Evolutionary conservation across 2,888 invertebrate species (phyloP), one percentile per base, ranked within the genome.

Genomic region (Oxytorus armatus): DNA sequence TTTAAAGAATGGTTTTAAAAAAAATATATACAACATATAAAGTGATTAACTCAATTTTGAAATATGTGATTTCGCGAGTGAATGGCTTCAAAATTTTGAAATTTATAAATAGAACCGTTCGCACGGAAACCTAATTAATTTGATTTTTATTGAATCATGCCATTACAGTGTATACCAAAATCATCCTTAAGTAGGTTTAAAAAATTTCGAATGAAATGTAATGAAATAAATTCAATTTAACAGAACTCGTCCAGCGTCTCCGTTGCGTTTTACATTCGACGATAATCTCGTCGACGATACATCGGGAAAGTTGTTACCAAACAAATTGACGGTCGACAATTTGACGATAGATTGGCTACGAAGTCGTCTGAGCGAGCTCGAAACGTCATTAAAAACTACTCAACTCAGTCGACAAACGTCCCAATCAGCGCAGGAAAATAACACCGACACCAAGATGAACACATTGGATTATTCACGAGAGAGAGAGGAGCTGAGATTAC

Each of bases 271-370:
- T 89, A 95, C 95, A 68, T 98, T 98, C 92, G 98, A 98, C 92
- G 96, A 96, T 87, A 96, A 95, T 85, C 93, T 98, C 79, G 96
- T 98, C 39, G 97, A 97, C 88, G 97, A 98, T 87, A 97, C 97
- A 68, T 96, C 96, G 65, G 97, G 98, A 7, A 96, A 96, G 91
- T 93, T 98, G 63, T 94, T 96, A 87, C 96, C 97, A n/a, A 97
- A 97, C 92, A 96, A 96, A 89, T 91, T 98, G 83, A 97, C 98
- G 0, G 97, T 98, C 0, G 98, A 98, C 92, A 98, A 98, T 92
- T 94, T 98, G 33, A 98, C 98, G 0, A 96, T 97, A 44, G 98
- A 98, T 88, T 96, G 96, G 96, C 92, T 98, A 74, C 95, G 97
- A 86, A 96, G 95, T 83, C 96, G 96, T 89, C 92, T 97, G 70